Evolutionary conservation across 2,888 invertebrate genomes (phyloP).

Genomic region (Cephonodes hylas): DNA sequence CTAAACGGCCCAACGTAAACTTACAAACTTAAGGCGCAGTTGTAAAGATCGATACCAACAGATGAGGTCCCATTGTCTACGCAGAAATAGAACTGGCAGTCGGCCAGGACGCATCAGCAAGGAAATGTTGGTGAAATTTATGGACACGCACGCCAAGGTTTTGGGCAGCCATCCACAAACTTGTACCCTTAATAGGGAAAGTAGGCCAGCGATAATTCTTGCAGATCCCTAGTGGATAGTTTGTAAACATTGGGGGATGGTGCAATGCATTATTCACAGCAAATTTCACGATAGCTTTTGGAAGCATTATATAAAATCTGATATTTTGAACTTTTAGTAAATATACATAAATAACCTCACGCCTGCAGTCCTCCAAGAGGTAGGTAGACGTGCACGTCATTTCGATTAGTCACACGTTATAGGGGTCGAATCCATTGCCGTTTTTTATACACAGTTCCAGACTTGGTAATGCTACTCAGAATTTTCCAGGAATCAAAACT

Average conservation of each 20-base stretch:
- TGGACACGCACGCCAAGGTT: slow-evolving; percentile 23
- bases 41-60: slow-evolving; percentile 10
- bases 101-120: slow-evolving; percentile 43
- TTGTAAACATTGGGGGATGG: slow-evolving; percentile 28
- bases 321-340: background rate
- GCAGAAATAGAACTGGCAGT: slow-evolving; percentile 36
- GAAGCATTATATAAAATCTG: background rate
- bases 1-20: background rate
- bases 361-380: no score
- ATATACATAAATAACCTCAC: no score
- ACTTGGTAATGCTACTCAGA: no score
- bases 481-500: background rate
- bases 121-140: slow-evolving; percentile 36
- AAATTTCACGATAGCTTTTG: background rate
- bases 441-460: no score
- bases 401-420: no score
- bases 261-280: slow-evolving; percentile 1
- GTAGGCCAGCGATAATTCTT: slow-evolving; percentile 25
- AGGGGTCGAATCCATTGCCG: no score
- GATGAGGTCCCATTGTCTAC: slow-evolving; percentile 1
- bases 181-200: slow-evolving; percentile 28
- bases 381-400: no score
- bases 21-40: background rate
- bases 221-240: slow-evolving; percentile 15
- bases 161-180: slow-evolving; percentile 30